These are phyloP conservation scores for Helicoverpa assulta DNA, from an alignment of 2,888 invertebrate species.

Conservation along the genomic window DNA sequence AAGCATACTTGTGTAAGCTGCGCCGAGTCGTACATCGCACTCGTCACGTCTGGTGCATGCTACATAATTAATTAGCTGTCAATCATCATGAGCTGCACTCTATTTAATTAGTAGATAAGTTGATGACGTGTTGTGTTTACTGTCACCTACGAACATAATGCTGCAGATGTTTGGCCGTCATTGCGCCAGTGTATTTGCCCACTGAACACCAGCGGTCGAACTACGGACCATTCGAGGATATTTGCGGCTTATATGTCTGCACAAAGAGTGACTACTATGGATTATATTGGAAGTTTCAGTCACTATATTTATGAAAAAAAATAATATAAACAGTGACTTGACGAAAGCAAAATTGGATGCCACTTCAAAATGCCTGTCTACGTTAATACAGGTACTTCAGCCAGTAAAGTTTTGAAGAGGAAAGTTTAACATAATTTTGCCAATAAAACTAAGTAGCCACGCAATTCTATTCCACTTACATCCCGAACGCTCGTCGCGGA, in stretches of 20 bases:
- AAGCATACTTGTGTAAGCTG: constrained; percentile 3
- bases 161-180: too few relatives aligned
- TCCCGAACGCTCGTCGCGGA: constrained; percentile 19
- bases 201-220: too few relatives aligned
- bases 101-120: neutral
- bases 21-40: constrained; percentile 26
- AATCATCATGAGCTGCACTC: constrained; percentile 5
- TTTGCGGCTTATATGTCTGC: too few relatives aligned
- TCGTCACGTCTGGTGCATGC: neutral
- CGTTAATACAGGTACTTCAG: neutral
- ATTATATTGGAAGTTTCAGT: too few relatives aligned
- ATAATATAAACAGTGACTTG: too few relatives aligned
- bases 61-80: constrained; percentile 22
- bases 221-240: too few relatives aligned
- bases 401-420: constrained; percentile 1
- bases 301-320: too few relatives aligned
- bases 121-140: neutral
- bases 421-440: constrained; percentile 4
- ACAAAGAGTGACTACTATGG: too few relatives aligned
- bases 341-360: too few relatives aligned
- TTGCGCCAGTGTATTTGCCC: too few relatives aligned
- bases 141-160: too few relatives aligned
- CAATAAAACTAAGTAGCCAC: constrained; percentile 12
- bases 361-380: too few relatives aligned
- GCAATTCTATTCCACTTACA: constrained; percentile 9